Conservation (phyloP, 2,888 invertebrate species). For the Eristalinus aeneus region DNA sequence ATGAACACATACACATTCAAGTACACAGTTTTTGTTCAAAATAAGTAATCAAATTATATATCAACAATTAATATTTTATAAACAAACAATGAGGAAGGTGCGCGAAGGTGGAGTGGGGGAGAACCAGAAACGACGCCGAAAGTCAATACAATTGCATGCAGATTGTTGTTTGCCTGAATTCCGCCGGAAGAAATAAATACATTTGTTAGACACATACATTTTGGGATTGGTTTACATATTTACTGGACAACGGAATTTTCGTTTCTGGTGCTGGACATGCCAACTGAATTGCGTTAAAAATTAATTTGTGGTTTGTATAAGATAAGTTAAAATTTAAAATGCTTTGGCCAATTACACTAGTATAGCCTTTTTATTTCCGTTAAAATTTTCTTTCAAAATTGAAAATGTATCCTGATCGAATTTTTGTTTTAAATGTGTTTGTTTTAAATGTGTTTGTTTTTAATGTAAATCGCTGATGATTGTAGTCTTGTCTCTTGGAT, state of each 20-base stretch:
- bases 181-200: background rate
- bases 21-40: background rate
- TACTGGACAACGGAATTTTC: background rate
- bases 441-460: too few species aligned
- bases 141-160: conserved; percentile 13
- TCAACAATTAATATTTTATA: conserved; percentile 7
- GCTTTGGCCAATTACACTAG: too few species aligned
- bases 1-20: background rate
- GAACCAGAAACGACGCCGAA: background rate
- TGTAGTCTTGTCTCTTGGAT: too few species aligned
- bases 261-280: background rate
- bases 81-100: background rate
- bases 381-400: too few species aligned
- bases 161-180: background rate
- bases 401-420: too few species aligned
- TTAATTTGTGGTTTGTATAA: too few species aligned
- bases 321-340: too few species aligned
- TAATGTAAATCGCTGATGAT: too few species aligned
- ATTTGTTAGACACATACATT: conserved; percentile 23
- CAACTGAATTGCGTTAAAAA: too few species aligned
- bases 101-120: background rate
- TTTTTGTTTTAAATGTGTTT: too few species aligned
- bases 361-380: too few species aligned
- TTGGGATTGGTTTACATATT: background rate
- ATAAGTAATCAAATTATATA: conserved; percentile 5